Conservation (phyloP, 2,888 invertebrate genomes). For the Athalia circularis region DNA sequence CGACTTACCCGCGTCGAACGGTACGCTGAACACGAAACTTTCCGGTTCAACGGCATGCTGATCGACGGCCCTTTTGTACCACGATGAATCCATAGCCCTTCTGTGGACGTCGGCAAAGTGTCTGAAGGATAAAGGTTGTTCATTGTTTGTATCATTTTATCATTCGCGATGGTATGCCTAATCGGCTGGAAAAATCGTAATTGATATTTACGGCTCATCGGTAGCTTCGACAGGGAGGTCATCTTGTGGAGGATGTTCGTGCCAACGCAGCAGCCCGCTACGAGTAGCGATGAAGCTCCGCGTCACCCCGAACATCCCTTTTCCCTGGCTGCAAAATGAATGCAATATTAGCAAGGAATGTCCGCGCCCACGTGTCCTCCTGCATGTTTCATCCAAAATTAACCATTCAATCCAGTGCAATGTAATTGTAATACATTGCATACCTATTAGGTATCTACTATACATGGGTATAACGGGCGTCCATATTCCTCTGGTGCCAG, state of each 20-base stretch:
- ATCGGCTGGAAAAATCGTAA: background rate
- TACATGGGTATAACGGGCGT: too few relatives aligned
- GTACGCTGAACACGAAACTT: conserved; percentile 93
- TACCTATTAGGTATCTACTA: background rate
- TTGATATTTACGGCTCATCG: conserved; percentile 81
- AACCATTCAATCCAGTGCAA: background rate
- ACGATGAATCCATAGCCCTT: conserved; percentile 90
- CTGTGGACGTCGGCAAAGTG: conserved; percentile 88
- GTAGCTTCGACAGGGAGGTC: conserved; percentile 80
- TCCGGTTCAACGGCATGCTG: conserved; percentile 91
- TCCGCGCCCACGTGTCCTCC: background rate
- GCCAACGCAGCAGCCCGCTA: conserved; percentile 92
- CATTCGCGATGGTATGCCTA: too few relatives aligned
- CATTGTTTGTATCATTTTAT: conserved; percentile 44
- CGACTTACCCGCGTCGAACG: conserved; percentile 81
- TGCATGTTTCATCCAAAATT: background rate
- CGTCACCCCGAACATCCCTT: conserved; percentile 89
- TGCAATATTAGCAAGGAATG: conserved; percentile 2
- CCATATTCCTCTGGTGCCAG: background rate
- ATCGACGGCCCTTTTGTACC: conserved; percentile 94
- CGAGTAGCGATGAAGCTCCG: conserved; percentile 93
- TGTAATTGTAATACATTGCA: background rate
- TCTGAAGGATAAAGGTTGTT: conserved; percentile 73
- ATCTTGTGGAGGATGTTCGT: conserved; percentile 80
- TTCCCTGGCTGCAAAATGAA: conserved; percentile 86